phyloP scores from a whole-genome alignment of 53 echinoderm and acorn worm genomes.

The Paracentrotus lividus region DNA sequence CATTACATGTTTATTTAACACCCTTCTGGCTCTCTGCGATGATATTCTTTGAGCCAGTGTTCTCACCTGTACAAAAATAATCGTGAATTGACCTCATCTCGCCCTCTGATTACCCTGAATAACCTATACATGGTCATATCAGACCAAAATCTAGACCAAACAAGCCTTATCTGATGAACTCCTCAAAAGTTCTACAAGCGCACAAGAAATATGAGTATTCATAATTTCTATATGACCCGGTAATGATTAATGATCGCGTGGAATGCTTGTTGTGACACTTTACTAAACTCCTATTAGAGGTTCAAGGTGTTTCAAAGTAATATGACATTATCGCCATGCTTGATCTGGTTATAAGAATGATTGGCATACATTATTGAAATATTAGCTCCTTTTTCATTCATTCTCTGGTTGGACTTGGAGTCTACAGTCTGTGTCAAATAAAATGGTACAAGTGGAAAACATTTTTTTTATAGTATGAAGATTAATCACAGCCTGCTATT shows the following conservation, averaged over 20 bases:
- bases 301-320: constrained; percentile 7
- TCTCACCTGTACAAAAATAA: background rate
- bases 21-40: no score
- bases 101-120: background rate
- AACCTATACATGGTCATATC: constrained; percentile 22
- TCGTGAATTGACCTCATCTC: background rate
- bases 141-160: background rate
- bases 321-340: constrained; percentile 46
- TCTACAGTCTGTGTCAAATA: no score
- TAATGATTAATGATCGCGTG: constrained; percentile 10
- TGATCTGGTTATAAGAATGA: constrained; percentile 51
- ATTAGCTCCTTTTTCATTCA: background rate
- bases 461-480: no score
- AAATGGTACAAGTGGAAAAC: no score
- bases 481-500: no score
- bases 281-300: background rate
- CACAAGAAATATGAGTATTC: background rate
- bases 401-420: no score
- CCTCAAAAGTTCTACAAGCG: background rate
- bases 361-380: constrained; percentile 49
- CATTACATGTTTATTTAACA: no score
- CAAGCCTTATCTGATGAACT: constrained; percentile 40
- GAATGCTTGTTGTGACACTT: background rate
- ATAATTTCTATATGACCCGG: background rate
- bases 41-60: no score